Percentiles rank a stretch among this genome's conserved stretches.
phyloP scores from a whole-genome alignment of 2,888 invertebrate species.

The Steinernema scapterisci region DNA sequence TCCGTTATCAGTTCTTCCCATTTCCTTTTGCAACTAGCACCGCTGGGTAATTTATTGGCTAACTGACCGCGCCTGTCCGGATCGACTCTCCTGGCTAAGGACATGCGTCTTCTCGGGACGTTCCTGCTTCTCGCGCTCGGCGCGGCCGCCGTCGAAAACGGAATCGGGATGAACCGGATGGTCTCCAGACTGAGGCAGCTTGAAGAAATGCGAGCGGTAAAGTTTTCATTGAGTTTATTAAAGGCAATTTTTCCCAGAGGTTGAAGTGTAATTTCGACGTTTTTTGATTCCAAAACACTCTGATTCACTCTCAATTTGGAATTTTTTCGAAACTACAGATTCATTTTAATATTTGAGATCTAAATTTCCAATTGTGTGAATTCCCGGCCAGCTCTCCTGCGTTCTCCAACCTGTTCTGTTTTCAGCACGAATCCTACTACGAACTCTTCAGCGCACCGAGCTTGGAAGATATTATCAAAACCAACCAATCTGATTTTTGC shows the following conservation, averaged over 20 bases:
- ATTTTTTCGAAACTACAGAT: too few relatives aligned
- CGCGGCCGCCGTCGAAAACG: not conserved
- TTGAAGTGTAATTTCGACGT: too few relatives aligned
- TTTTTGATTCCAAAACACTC: too few relatives aligned
- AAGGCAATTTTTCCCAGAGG: too few relatives aligned
- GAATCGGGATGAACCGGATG: not conserved
- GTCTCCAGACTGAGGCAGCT: not conserved
- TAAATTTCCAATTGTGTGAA: too few relatives aligned
- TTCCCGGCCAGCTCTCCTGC: not conserved
- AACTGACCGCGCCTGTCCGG: not conserved
- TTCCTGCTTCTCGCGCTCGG: not conserved
- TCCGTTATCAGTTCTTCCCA: not conserved
- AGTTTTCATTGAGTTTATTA: too few relatives aligned
- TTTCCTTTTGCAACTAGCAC: not conserved
- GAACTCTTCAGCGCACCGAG: too few relatives aligned
- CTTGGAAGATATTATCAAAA: too few relatives aligned
- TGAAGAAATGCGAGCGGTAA: not conserved
- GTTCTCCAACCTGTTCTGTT: not conserved
- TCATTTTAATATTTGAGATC: too few relatives aligned
- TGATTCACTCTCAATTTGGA: too few relatives aligned
- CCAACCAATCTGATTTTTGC: not conserved
- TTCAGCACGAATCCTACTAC: not conserved
- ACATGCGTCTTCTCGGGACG: not conserved
- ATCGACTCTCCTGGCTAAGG: not conserved
- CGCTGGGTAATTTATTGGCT: conserved; percentile 18